Conservation (phyloP, 2,113 vertebrate genomes). For the Uria lomvia region DNA sequence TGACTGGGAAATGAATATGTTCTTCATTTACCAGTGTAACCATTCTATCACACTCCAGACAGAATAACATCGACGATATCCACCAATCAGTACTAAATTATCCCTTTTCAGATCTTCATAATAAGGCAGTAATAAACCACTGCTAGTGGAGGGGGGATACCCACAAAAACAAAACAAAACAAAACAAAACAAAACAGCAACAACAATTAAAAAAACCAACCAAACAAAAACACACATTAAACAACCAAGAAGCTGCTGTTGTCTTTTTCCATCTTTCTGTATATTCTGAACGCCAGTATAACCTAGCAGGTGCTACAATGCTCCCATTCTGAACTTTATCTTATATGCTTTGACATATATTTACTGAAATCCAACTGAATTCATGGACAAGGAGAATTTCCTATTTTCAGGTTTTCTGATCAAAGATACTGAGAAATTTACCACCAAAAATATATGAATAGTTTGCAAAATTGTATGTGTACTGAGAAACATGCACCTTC, state of each 20-base stretch:
- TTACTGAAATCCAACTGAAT: neutral
- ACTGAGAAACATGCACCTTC: rapidly evolving
- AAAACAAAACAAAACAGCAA: neutral
- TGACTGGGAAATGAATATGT: neutral
- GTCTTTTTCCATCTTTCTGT: neutral
- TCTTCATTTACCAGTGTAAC: neutral
- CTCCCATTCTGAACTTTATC: neutral
- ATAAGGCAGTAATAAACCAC: neutral
- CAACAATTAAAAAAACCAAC: no score
- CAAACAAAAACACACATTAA: neutral
- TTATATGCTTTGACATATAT: neutral
- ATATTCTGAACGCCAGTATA: neutral
- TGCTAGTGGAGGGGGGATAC: neutral
- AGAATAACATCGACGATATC: neutral
- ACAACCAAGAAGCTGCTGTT: neutral
- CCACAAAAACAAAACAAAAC: neutral
- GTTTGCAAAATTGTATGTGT: neutral
- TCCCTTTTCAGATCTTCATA: neutral
- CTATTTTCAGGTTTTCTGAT: neutral
- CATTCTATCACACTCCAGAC: neutral
- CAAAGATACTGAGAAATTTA: neutral
- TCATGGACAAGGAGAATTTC: neutral
- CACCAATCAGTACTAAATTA: neutral
- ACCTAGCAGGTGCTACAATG: neutral
- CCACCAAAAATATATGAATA: neutral